Evolutionary conservation across 1,140 invertebrate species (phyloP), one percentile per base, ranked within the genome.

Genomic region (Periplaneta americana): DNA sequence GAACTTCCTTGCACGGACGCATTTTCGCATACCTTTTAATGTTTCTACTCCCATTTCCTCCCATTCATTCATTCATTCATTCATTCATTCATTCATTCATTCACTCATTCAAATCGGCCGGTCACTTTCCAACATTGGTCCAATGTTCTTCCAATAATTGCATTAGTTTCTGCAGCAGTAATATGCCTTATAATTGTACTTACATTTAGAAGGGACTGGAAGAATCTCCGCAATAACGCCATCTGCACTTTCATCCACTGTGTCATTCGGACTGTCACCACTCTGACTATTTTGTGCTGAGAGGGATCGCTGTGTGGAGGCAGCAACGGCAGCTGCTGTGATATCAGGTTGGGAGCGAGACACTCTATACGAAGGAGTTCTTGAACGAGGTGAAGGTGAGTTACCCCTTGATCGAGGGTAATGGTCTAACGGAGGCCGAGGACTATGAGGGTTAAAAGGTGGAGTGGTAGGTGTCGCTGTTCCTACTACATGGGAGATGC

Each of bases 401-500:
- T 85, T 81, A 11, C 85, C 86, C 82, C 87, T 84, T 15, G 88
- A 88, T 76, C 84, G 83, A 22, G 87, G 83, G 5, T 32, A 37
- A 37, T 32, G 34, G 33, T 34, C 74, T 32, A 75, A 81, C 5
- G 39, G 76, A n/a, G 74, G 34, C 11, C 78, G 78, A 22, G 32
- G 28, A 34, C 28, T 36, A 18, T 57, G 81, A 81, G 74, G 66
- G 37, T 80, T 34, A 31, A 39, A 78, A 28, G 82, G 34, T 1
- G 34, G 34, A 8, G 35, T 79, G 31, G 88, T 85, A 74, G 90
- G 88, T 0, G 90, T 88, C 0, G 88, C 89, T 4, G 89, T 91
- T 15, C 95, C 95, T 83, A 97, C 92, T 34, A 97, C 93, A 88
- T 97, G 94, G 2, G 92, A 93, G 74, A 96, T 94, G 85, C 95